Base-by-base conservation (phyloP, 2,888 invertebrate genomes). In the Dione vanillae region DNA sequence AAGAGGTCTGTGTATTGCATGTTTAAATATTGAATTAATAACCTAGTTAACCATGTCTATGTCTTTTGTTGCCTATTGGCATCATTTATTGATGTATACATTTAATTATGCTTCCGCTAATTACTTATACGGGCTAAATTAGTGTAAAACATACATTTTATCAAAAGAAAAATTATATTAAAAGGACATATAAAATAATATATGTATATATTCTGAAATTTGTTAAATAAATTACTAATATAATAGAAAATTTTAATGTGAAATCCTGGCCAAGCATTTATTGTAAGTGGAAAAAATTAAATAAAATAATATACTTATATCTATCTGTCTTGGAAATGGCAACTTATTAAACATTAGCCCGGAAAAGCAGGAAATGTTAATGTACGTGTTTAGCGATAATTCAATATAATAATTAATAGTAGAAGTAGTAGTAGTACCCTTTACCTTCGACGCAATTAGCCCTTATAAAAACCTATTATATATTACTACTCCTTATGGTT, bases 1-100 rank as follows among this genome's bases (percentile, higher is more conserved):
- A 16, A 37, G 37, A 56, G 56, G 56, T 56, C 56, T 56, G 56
- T 56, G 56, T 56, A 16, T 16, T 56, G 16, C 56, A 56, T 40
- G 56, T 56, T 37, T 56, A 56, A 56, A n/a, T 16, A 40, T 16
- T 37, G 37, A 56, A 3, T 16, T 56, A 37, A 37, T 37, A 56
- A 56, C 3, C 56, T 56, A 35, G 14, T 9, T 56, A 11, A 37
- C n/a, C 11, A 56, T n/a, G 11, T 54, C 10, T 37, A 37, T 54
- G 37, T 54, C 5, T 11, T 54, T 54, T 37, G 16, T 37, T n/a
- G n/a, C n/a, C n/a, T n/a, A n/a, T n/a, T n/a, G n/a, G 10, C 10
- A 37, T 37, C 16, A 56, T 3, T 35, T 35, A 54, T 9, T 54
- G 35, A 9, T 35, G 54, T 35, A n/a, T 54, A 35, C 20, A 51